These are phyloP conservation scores for Cygnus atratus DNA, from an alignment of 2,113 vertebrate genomes.

Conservation along the genomic window DNA sequence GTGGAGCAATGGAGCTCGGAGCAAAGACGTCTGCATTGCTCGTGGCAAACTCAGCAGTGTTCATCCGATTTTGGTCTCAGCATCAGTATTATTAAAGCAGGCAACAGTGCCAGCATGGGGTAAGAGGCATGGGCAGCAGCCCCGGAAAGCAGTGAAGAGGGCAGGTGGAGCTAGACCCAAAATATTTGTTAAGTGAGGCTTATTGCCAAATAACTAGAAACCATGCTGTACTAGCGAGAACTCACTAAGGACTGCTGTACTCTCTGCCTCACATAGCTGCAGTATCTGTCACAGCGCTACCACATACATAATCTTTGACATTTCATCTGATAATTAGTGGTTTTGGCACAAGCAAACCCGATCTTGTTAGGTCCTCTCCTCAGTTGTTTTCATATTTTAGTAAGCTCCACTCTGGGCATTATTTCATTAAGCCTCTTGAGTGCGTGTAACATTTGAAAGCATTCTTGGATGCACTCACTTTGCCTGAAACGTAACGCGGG, in stretches of 20 bases:
- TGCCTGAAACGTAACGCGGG: not conserved
- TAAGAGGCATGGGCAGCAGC: not conserved
- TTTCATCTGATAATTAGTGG: conserved; percentile 31
- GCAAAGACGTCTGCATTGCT: not conserved
- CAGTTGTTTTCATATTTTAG: not conserved
- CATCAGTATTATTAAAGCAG: not conserved
- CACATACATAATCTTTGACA: not conserved
- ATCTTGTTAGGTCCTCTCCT: not conserved
- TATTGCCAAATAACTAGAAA: conserved; percentile 30
- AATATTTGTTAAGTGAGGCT: not conserved
- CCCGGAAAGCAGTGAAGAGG: conserved; percentile 7
- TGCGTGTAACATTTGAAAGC: not conserved
- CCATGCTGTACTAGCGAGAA: not conserved
- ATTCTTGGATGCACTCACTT: not conserved
- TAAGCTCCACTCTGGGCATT: not conserved
- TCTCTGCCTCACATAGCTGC: not conserved
- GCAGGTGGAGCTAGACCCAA: conserved; percentile 31
- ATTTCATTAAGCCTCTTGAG: not conserved
- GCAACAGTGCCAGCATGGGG: not conserved
- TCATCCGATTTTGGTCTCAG: not conserved
- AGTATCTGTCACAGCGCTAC: conserved; percentile 21
- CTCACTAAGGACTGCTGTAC: not conserved
- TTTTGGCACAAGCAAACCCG: not conserved
- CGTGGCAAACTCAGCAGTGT: not conserved
- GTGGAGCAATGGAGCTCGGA: not conserved